Conservation (phyloP, 2,113 vertebrate genomes). For the Brienomyrus brachyistius region DNA sequence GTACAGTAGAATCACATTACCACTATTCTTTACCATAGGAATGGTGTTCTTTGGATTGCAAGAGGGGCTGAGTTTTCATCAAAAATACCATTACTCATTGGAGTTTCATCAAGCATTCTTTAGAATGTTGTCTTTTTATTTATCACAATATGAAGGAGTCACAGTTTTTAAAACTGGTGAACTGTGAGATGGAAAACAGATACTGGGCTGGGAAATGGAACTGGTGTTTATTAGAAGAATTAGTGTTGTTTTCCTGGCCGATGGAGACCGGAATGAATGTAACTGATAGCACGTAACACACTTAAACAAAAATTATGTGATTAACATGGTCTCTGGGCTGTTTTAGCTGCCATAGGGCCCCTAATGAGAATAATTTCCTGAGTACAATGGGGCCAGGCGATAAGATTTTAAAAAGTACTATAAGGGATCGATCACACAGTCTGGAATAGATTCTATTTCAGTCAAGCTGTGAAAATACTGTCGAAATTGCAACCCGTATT, state of each 20-base stretch:
- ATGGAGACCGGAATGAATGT: neutral
- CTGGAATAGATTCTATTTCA: neutral
- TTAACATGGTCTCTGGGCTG: neutral
- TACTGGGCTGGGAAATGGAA: neutral
- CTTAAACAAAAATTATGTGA: neutral
- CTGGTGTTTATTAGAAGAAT: neutral
- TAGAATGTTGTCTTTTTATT: neutral
- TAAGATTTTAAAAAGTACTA: neutral
- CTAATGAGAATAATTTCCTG: neutral
- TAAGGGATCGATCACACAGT: neutral
- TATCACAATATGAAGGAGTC: neutral
- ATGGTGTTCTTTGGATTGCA: neutral
- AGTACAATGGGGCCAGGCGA: neutral
- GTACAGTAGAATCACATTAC: neutral
- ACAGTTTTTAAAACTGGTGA: neutral
- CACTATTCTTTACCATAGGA: neutral
- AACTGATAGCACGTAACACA: neutral
- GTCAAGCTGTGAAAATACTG: neutral
- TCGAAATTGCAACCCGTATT: neutral
- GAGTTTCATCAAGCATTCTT: neutral
- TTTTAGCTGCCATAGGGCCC: neutral
- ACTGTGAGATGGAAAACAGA: neutral
- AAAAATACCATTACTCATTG: neutral
- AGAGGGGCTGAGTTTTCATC: neutral
- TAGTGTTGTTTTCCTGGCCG: neutral